Evolutionary conservation across 2,888 invertebrate genomes (phyloP).

Genomic region (Lathronympha strigana): DNA sequence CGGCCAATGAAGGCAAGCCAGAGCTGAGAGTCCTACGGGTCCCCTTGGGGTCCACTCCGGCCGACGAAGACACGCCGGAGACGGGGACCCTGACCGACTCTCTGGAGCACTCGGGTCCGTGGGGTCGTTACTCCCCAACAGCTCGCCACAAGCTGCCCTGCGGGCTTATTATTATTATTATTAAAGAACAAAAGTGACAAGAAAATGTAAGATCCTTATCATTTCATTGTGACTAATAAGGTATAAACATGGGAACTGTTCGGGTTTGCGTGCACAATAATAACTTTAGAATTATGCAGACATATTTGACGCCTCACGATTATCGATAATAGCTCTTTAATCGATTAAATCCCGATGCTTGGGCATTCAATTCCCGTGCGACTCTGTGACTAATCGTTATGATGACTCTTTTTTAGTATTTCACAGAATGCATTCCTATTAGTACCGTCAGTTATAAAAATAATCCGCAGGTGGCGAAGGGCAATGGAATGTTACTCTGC

Average conservation of each 20-base stretch:
- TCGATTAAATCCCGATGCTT: conserved; percentile 38
- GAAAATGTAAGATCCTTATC: conserved; percentile 16
- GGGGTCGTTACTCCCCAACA: too few relatives aligned
- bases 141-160: too few relatives aligned
- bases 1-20: too few relatives aligned
- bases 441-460: conserved; percentile 35
- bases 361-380: conserved; percentile 34
- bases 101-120: too few relatives aligned
- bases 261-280: conserved; percentile 9
- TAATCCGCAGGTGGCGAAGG: conserved; percentile 36
- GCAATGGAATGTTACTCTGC: conserved; percentile 24
- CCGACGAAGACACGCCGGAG: too few relatives aligned
- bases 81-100: too few relatives aligned
- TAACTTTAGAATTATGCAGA: conserved; percentile 33
- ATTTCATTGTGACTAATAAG: conserved; percentile 29
- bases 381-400: conserved; percentile 39
- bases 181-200: conserved; percentile 13
- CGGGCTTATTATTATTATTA: too few relatives aligned
- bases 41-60: too few relatives aligned
- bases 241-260: conserved; percentile 18
- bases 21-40: too few relatives aligned
- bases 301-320: conserved; percentile 34
- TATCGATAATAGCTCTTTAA: conserved; percentile 35
- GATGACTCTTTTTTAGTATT: conserved; percentile 39
- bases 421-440: conserved; percentile 39